phyloP scores from a whole-genome alignment of 2,797 vertebrate species.

The Scyliorhinus canicula region DNA sequence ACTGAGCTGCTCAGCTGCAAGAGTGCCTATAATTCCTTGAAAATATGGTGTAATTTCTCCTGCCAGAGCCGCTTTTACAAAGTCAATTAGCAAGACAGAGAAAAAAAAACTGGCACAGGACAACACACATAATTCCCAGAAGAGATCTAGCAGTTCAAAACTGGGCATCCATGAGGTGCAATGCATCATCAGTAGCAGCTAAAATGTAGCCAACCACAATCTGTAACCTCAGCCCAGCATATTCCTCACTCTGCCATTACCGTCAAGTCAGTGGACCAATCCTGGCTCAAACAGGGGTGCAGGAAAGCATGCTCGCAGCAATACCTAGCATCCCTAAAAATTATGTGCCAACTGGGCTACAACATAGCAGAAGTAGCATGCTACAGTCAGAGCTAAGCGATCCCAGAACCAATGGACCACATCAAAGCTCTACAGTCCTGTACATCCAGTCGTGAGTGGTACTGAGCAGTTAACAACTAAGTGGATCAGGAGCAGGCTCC shows the following conservation, averaged over 20 bases:
- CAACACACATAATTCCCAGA: background rate
- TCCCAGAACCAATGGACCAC: background rate
- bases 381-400: background rate
- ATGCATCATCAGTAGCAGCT: background rate
- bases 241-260: background rate
- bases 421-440: background rate
- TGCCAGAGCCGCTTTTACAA: conserved; percentile 42
- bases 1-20: conserved; percentile 68
- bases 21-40: conserved; percentile 64
- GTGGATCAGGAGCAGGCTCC: no score
- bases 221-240: background rate
- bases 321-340: background rate
- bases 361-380: background rate
- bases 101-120: background rate
- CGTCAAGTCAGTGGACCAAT: background rate
- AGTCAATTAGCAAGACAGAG: conserved; percentile 31
- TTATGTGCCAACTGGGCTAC: background rate
- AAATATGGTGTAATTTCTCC: conserved; percentile 74
- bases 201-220: background rate
- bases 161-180: background rate
- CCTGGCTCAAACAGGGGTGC: background rate
- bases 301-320: no score
- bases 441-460: background rate
- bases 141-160: background rate
- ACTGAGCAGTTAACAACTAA: background rate